phyloP scores from a whole-genome alignment of 2,113 vertebrate species.

The Grammomys surdaster region DNA sequence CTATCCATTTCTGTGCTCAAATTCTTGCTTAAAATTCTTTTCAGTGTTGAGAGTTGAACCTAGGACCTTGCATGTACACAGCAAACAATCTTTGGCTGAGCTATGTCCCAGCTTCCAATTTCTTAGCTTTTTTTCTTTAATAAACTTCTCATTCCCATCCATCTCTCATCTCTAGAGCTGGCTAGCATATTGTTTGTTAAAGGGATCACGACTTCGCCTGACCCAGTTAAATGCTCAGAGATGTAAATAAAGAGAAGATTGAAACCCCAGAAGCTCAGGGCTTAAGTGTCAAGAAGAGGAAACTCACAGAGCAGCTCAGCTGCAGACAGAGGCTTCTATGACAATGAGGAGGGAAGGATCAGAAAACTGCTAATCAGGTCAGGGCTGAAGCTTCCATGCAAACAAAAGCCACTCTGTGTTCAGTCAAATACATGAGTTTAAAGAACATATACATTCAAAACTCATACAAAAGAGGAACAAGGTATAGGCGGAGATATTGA shows the following conservation, averaged over 20 bases:
- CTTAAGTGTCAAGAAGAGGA: slow-evolving; percentile 60
- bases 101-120: neutral
- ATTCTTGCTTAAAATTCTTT: neutral
- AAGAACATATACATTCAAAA: slow-evolving; percentile 50
- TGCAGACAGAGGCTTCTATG: slow-evolving; percentile 30
- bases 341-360: slow-evolving; percentile 25
- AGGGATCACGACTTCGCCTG: slow-evolving; percentile 44
- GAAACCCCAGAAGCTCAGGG: slow-evolving; percentile 26
- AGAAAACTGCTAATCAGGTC: neutral
- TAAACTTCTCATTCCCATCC: neutral
- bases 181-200: neutral
- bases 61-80: neutral
- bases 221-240: slow-evolving; percentile 24
- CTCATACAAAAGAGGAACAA: neutral
- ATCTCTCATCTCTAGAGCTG: slow-evolving; percentile 6
- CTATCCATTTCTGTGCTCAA: neutral
- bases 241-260: slow-evolving; percentile 62
- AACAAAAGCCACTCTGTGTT: slow-evolving; percentile 43
- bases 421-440: neutral
- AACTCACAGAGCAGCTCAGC: slow-evolving; percentile 21
- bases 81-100: neutral
- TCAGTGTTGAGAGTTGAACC: neutral
- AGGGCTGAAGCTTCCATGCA: slow-evolving; percentile 12
- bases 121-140: neutral
- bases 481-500: neutral